Percentiles rank a stretch among this genome's conserved stretches.
phyloP scores from a whole-genome alignment of 2,797 vertebrate species.

The Parauchenoglanis ngamensis region DNA sequence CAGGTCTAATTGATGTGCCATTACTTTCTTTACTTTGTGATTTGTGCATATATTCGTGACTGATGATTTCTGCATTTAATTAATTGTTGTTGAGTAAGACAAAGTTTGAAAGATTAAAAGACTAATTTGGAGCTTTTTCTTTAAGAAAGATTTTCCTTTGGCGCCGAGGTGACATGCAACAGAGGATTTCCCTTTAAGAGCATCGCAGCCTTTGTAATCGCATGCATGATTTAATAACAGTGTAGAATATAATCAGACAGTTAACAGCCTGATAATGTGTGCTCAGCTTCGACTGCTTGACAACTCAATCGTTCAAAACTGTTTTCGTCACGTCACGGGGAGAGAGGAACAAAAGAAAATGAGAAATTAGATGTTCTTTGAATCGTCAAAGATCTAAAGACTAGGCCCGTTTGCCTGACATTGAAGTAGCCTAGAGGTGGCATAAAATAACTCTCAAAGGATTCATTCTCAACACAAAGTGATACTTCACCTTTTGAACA shows the following conservation, averaged over 20 bases:
- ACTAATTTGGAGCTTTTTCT: neutral
- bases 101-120: neutral
- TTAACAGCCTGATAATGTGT: slow-evolving; percentile 72
- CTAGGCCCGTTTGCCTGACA: slow-evolving; percentile 27
- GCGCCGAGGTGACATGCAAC: neutral
- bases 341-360: slow-evolving; percentile 52
- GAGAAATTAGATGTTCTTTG: slow-evolving; percentile 37
- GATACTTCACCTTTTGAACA: slow-evolving; percentile 27
- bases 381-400: slow-evolving; percentile 38
- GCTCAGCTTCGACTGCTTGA: slow-evolving; percentile 74
- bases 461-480: slow-evolving; percentile 35
- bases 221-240: slow-evolving; percentile 76
- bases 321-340: slow-evolving; percentile 64
- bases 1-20: neutral
- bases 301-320: slow-evolving; percentile 76
- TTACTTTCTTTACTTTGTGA: neutral
- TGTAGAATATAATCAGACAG: slow-evolving; percentile 75
- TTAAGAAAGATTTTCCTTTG: neutral
- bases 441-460: slow-evolving; percentile 46
- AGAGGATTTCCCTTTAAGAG: slow-evolving; percentile 54
- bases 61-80: neutral
- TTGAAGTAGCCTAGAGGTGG: slow-evolving; percentile 30
- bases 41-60: neutral
- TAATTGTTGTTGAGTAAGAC: too few relatives aligned
- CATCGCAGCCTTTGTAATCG: slow-evolving; percentile 68